Base-by-base conservation (phyloP, 2,888 invertebrate genomes). In the Aleiodes testaceus region DNA sequence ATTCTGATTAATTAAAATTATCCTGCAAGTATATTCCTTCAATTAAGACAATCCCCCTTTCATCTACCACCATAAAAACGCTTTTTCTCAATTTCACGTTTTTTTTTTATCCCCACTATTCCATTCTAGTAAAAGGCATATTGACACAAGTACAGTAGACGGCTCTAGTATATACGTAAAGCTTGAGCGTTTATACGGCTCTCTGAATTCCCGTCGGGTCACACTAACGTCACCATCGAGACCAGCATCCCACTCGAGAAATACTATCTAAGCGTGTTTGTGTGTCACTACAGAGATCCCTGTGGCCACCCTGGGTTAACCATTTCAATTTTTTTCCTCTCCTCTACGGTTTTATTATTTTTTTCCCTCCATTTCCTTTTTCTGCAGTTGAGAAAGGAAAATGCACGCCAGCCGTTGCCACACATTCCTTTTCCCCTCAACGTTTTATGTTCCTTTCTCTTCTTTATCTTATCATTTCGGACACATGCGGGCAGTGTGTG, bases 191-290 rank as follows among this genome's bases (percentile, higher is more conserved):
- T 73, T 73, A 75, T 74, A 73, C 72, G 66, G 66, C 55, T 74
- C 63, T 73, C 69, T 63, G 66, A 61, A 64, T 72, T 73, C 53
- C 59, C 50, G 30, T 61, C 45, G 69, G 69, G 47, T 59, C 67
- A 70, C 65, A 71, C 69, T 74, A 74, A 73, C 67, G 72, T 71
- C 72, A 73, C 74, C 73, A 71, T 74, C 64, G 72, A 70, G 68
- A 72, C 55, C 70, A 59, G 59, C 59, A 68, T 70, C 69, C 70
- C 72, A 73, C 74, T 73, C 72, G 66, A 66, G 55, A 67, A 68
- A 68, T 45, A 45, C 12, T 45, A 63, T 44, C 45, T 45, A 45
- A 44, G 44, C 45, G 63, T 59, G 59, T 59, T 36, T 42, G 36
- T 59, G 53, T 68, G 70, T 72, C 45, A 52, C 22, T 59, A 61